Conservation (phyloP, 2,888 invertebrate genomes). For the Halictus quadricinctus region DNA sequence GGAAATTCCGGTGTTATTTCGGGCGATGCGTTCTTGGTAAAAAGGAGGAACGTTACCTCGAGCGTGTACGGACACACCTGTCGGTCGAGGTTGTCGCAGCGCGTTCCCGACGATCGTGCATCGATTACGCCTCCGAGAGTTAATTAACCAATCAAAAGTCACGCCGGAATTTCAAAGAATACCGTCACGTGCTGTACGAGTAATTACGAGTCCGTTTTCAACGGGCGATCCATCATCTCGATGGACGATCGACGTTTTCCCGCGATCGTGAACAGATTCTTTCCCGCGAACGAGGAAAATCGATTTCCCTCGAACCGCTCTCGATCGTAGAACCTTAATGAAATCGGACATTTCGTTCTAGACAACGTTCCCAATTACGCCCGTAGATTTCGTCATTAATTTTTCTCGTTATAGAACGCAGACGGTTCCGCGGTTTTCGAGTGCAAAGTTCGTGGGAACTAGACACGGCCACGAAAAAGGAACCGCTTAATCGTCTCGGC, state of each 20-base stretch:
- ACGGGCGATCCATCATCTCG: neutral
- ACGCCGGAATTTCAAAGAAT: conserved; percentile 26
- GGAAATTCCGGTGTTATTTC: conserved; percentile 7
- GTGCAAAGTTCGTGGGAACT: conserved; percentile 4
- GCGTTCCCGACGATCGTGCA: conserved; percentile 18
- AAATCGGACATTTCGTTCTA: neutral
- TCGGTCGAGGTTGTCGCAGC: conserved; percentile 14
- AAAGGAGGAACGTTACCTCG: conserved; percentile 2
- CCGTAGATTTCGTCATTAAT: neutral
- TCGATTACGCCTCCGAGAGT: conserved; percentile 22
- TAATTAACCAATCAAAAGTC: conserved; percentile 29
- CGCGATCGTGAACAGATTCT: neutral
- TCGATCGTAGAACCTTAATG: neutral
- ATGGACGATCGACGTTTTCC: neutral
- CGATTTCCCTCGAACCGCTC: neutral
- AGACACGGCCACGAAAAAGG: neutral
- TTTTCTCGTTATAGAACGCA: neutral
- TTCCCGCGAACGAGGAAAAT: neutral
- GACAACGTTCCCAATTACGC: neutral
- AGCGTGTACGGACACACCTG: conserved; percentile 20
- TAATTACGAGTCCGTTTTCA: conserved; percentile 26
- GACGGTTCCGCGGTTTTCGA: neutral
- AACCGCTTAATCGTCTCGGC: neutral
- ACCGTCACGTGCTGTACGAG: conserved; percentile 21
- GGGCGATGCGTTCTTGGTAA: neutral